Conservation (phyloP, 2,797 vertebrate genomes). For the Oreortyx pictus region DNA sequence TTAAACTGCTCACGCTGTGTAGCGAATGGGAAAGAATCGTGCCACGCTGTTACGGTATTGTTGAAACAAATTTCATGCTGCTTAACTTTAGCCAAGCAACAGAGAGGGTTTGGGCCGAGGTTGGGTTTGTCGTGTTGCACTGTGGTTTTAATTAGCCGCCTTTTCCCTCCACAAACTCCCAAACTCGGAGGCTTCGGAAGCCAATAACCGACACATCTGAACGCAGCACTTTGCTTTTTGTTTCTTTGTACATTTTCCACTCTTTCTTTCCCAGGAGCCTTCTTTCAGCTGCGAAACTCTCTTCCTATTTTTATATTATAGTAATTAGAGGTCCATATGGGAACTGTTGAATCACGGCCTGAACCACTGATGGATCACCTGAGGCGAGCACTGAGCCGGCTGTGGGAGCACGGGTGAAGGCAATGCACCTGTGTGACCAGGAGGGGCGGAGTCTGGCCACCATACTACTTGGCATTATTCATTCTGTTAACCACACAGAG, state of each 20-base stretch:
- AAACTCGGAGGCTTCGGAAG: not conserved
- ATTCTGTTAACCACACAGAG: not conserved
- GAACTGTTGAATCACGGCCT: too few species aligned
- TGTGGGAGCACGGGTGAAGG: too few species aligned
- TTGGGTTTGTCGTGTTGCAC: not conserved
- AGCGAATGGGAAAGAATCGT: not conserved
- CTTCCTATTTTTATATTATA: not conserved
- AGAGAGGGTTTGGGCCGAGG: not conserved
- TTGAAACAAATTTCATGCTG: constrained; percentile 3
- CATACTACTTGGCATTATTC: too few species aligned
- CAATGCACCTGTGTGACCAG: too few species aligned
- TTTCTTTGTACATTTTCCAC: not conserved
- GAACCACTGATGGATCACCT: too few species aligned
- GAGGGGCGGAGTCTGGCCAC: too few species aligned
- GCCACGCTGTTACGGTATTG: not conserved
- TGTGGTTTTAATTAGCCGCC: not conserved
- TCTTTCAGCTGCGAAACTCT: not conserved
- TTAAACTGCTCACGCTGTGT: not conserved
- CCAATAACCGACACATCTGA: not conserved
- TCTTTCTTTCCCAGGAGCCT: not conserved
- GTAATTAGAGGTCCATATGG: not conserved
- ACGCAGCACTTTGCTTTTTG: not conserved
- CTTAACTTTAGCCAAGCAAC: constrained; percentile 38
- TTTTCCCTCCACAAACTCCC: not conserved
- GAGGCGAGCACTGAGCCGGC: too few species aligned